phyloP scores from a whole-genome alignment of 92 coral and sea anemone genomes.

The Porites evermanni region DNA sequence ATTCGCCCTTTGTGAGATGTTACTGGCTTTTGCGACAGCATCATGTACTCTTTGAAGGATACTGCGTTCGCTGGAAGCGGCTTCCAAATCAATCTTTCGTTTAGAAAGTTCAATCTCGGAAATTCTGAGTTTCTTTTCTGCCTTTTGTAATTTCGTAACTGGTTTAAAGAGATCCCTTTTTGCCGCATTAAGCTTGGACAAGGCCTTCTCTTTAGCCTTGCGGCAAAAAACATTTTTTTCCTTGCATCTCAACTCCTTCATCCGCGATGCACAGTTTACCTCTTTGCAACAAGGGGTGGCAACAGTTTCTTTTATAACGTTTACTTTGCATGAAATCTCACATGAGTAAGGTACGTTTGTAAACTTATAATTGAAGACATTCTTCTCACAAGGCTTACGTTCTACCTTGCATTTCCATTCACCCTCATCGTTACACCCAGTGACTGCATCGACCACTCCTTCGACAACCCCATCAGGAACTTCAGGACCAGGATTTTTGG shows the following conservation, averaged over 20 bases:
- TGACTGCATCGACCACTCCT: background rate
- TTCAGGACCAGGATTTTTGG: too few relatives aligned
- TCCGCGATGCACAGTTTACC: conserved; percentile 61
- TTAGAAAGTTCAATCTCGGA: conserved; percentile 65
- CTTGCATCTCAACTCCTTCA: conserved; percentile 60
- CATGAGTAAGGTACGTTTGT: conserved; percentile 58
- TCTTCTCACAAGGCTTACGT: conserved; percentile 43
- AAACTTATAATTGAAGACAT: conserved; percentile 55
- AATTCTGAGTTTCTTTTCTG: conserved; percentile 42
- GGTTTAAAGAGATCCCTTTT: conserved; percentile 41
- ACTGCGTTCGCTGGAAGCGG: conserved; percentile 53
- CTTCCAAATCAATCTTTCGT: conserved; percentile 47
- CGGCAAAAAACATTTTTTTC: conserved; percentile 68
- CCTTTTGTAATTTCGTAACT: conserved; percentile 33
- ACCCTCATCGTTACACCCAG: conserved; percentile 6
- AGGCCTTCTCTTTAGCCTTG: conserved; percentile 56
- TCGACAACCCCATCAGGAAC: background rate
- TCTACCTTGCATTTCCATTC: conserved; percentile 49
- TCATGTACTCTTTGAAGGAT: conserved; percentile 56
- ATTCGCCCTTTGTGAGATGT: conserved; percentile 40
- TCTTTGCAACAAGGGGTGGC: conserved; percentile 68
- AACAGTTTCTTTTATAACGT: conserved; percentile 60
- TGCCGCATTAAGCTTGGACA: conserved; percentile 41
- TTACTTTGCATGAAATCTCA: conserved; percentile 69
- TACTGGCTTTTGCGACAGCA: conserved; percentile 46